Base-by-base conservation (phyloP, 2,888 invertebrate species). In the Athripsodes cinereus region DNA sequence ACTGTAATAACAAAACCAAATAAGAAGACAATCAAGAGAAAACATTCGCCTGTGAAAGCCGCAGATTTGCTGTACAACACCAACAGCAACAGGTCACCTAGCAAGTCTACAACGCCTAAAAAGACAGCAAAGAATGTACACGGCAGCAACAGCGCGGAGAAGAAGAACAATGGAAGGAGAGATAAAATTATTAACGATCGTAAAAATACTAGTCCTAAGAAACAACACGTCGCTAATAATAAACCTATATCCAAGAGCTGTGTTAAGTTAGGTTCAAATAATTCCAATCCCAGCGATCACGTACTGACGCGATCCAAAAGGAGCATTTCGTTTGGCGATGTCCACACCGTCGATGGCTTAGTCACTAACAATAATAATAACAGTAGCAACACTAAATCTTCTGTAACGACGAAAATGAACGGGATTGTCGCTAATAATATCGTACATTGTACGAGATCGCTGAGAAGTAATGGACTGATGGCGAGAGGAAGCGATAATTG, bases 141-240 rank as follows among this genome's bases (percentile, higher is more conserved):
- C 22, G 22, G 48, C 34, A 20, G 26, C 21, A 47, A 31, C 11
- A n/a, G n/a, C n/a, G 31, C 31, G 31, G 40, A 31, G 8, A 34
- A 50, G 19, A 13, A 2, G 13, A 21, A n/a, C n/a, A 31, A 18
- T 31, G 40, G 20, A 13, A 55, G 35, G 55, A 35, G 21, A 34
- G 1, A 16, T 22, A 48, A 35, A 46, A 35, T 34, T 31, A n/a
- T 2, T 5, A 40, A 40, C 40, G 13, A 16, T 13, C 3, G 40
- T 16, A 59, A 55, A 44, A 56, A 57, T 22, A 52, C 59, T 22
- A 64, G 62, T 60, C 56, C 60, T n/a, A 62, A 58, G 26, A 63
- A 19, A 53, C n/a, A n/a, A n/a, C 26, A 26, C 10, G 26, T 10
- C 26, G 47, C 58, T 19, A 54, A 1, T 19, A 55, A 40, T 26